Evolutionary conservation across 2,113 vertebrate species (phyloP), one percentile per base, ranked within the genome.

Genomic region (Carassius carassius): DNA sequence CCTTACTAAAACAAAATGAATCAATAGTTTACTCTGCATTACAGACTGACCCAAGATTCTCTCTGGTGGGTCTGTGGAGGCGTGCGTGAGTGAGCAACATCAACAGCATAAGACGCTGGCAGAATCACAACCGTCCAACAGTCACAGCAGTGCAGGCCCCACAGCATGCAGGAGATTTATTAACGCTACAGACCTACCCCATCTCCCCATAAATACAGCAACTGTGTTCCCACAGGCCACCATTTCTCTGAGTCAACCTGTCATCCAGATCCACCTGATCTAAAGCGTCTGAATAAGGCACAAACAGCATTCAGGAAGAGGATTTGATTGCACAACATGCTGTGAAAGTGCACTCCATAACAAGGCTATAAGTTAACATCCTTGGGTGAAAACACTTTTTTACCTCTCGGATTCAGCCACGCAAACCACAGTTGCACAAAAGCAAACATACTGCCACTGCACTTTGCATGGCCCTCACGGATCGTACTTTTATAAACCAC

Each of bases 1-100:
- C 91, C 91, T 90, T 89, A 85, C 79, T 90, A 90, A 93, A 94
- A 93, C 93, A 92, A 89, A 35, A 92, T 92, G 90, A 93, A 94
- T 94, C 91, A 93, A 79, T 29, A 63, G 83, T 82, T 82, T 82
- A 79, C 56, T 80, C 62, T 25, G 12, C 19, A n/a, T 51, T 51
- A 32, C 78, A 4, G 49, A 10, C 21, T 77, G 85, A 85, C 76
- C 78, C 62, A 12, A n/a, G 47, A 29, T 60, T 79, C 35, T 77
- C 82, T 82, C 23, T 69, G 23, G 65, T 84, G 58, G 83, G 72
- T n/a, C 58, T 13, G 8, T 23, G 9, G 29, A 58, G 49, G 76
- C 32, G 49, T 14, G 12, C 60, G n/a, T 21, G 37, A 70, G 67
- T 69, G 73, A 54, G 19, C 63, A 21, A 21, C n/a, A 69, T 44